These are phyloP conservation scores for Notodonta ziczac DNA, from an alignment of 2,888 invertebrate species.

Conservation along the genomic window DNA sequence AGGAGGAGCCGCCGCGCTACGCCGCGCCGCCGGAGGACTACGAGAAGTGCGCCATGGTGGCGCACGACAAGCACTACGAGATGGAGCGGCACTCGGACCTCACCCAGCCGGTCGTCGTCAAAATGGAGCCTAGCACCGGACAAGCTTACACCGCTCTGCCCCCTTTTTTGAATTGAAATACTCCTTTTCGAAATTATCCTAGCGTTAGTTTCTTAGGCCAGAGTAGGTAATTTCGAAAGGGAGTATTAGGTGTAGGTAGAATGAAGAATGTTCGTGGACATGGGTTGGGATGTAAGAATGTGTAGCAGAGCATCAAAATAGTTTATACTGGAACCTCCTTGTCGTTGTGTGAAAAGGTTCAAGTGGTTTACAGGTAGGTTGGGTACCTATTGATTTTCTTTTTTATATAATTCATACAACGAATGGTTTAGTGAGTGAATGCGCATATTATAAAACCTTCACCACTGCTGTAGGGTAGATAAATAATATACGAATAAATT, in stretches of 20 bases:
- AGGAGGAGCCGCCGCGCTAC: slow-evolving; percentile 83
- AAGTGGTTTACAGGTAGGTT: too few species aligned
- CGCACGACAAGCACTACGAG: slow-evolving; percentile 78
- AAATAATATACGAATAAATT: background rate
- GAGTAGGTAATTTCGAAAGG: slow-evolving; percentile 80
- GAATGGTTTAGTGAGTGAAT: background rate
- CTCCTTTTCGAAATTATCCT: slow-evolving; percentile 84
- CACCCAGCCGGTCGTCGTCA: slow-evolving; percentile 79
- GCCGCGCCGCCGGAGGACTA: slow-evolving; percentile 84
- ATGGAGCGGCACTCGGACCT: slow-evolving; percentile 74
- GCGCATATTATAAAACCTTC: background rate
- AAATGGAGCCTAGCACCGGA: slow-evolving; percentile 81
- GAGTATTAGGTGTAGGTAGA: slow-evolving; percentile 60
- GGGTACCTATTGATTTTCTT: too few species aligned
- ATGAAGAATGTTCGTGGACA: background rate
- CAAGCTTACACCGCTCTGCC: slow-evolving; percentile 89
- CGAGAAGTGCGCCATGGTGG: slow-evolving; percentile 84
- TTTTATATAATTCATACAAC: too few species aligned
- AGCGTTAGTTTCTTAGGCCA: slow-evolving; percentile 34
- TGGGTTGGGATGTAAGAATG: background rate
- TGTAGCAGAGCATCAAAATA: background rate
- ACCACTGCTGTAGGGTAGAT: background rate
- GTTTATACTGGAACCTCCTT: background rate
- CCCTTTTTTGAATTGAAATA: slow-evolving; percentile 91
- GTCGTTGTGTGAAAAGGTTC: too few species aligned